Evolutionary conservation across 2,888 invertebrate genomes (phyloP).

Genomic region (Cryptocephalus primarius): DNA sequence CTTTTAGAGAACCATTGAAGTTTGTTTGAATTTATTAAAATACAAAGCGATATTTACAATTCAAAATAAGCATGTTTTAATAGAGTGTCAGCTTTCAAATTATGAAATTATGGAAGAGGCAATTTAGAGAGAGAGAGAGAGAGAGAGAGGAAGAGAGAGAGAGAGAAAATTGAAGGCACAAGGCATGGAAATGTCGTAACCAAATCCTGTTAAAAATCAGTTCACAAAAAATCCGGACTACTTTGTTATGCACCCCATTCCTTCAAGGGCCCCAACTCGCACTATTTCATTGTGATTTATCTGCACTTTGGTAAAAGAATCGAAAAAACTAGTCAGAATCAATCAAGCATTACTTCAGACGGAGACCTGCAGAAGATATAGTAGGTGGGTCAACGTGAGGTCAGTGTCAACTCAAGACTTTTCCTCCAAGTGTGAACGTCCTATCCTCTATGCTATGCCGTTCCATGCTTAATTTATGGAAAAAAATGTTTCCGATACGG

Average conservation of each 20-base stretch:
- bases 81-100: slow-evolving; percentile 20
- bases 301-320: slow-evolving; percentile 39
- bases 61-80: slow-evolving; percentile 32
- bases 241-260: slow-evolving; percentile 38
- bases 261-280: slow-evolving; percentile 24
- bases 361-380: slow-evolving; percentile 39
- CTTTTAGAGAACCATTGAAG: neutral
- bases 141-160: neutral
- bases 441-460: no score
- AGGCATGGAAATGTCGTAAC: slow-evolving; percentile 4
- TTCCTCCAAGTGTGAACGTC: neutral
- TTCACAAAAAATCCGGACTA: slow-evolving; percentile 25
- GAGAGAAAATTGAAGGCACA: neutral
- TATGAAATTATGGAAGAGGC: slow-evolving; percentile 19
- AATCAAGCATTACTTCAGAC: slow-evolving; percentile 40
- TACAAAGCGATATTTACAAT: slow-evolving; percentile 26
- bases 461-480: no score
- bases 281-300: slow-evolving; percentile 42
- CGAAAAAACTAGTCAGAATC: slow-evolving; percentile 40
- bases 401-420: slow-evolving; percentile 25
- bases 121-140: neutral
- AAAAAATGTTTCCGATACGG: no score
- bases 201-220: slow-evolving; percentile 29
- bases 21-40: neutral
- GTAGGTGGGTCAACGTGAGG: slow-evolving; percentile 33